These are phyloP conservation scores for Terrapene triunguis DNA, from an alignment of 2,113 vertebrate species.

Conservation along the genomic window DNA sequence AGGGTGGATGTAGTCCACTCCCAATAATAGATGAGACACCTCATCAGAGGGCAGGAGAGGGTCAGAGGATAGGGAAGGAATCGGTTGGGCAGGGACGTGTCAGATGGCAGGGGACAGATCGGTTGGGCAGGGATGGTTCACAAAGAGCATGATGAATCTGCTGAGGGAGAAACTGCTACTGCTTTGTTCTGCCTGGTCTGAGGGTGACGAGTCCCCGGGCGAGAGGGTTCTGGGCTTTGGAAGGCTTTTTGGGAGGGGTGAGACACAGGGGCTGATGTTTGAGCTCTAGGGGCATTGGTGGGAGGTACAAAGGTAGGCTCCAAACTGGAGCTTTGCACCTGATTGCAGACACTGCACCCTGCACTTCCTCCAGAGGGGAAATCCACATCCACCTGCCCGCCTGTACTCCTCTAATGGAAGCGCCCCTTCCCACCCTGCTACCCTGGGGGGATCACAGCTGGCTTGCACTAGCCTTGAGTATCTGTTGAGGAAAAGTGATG, in stretches of 20 bases:
- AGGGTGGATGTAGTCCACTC: too few species aligned
- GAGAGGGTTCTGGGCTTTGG: neutral
- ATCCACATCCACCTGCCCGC: neutral
- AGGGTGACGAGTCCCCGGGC: too few species aligned
- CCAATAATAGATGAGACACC: too few species aligned
- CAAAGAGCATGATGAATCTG: too few species aligned
- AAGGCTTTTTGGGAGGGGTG: neutral
- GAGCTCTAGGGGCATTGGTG: neutral
- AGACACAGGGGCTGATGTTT: neutral
- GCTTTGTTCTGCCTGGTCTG: too few species aligned
- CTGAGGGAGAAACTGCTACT: too few species aligned
- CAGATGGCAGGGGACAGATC: too few species aligned
- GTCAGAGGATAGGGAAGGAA: too few species aligned
- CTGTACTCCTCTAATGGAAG: neutral
- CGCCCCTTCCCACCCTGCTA: neutral
- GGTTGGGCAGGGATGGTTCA: too few species aligned
- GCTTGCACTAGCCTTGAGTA: neutral
- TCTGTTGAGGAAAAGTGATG: neutral
- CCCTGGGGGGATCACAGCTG: neutral
- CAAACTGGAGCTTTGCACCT: neutral
- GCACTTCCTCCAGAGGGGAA: neutral
- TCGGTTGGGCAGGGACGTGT: too few species aligned
- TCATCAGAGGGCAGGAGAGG: too few species aligned
- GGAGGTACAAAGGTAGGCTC: neutral
- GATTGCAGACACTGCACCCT: neutral